phyloP scores from a whole-genome alignment of 2,113 vertebrate genomes.

The Engystomops pustulosus region DNA sequence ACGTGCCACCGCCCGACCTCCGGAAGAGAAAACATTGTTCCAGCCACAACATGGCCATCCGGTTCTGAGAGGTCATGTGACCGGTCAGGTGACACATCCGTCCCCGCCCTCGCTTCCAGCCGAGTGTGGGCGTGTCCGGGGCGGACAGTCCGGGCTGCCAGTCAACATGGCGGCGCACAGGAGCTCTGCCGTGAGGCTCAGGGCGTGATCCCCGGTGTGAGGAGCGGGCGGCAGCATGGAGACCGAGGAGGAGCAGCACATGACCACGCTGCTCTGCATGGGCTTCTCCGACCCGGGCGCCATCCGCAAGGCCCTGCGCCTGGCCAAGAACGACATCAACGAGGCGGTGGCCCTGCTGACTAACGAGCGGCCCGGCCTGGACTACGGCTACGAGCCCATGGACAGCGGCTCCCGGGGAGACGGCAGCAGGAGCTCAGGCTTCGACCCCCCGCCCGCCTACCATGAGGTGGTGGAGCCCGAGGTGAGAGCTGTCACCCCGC shows the following conservation, averaged over 20 bases:
- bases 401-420: slow-evolving; percentile 74
- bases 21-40: not conserved
- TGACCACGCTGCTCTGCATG: slow-evolving; percentile 96
- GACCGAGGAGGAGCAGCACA: slow-evolving; percentile 97
- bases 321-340: slow-evolving; percentile 97
- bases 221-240: slow-evolving; percentile 79
- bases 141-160: slow-evolving; percentile 56
- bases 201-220: slow-evolving; percentile 53
- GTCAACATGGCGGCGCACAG: slow-evolving; percentile 73
- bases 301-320: slow-evolving; percentile 90
- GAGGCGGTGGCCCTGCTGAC: slow-evolving; percentile 96
- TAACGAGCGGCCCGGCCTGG: slow-evolving; percentile 91
- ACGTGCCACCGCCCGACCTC: too few species aligned
- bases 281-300: slow-evolving; percentile 93
- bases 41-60: slow-evolving; percentile 16
- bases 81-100: not conserved
- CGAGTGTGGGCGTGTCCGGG: slow-evolving; percentile 49
- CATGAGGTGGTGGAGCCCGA: slow-evolving; percentile 95
- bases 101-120: slow-evolving; percentile 64
- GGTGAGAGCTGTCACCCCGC: slow-evolving; percentile 75
- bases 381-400: slow-evolving; percentile 87
- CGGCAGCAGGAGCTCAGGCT: slow-evolving; percentile 73
- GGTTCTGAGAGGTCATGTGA: slow-evolving; percentile 12
- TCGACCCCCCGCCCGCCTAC: slow-evolving; percentile 93
- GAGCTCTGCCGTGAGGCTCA: slow-evolving; percentile 53